phyloP scores from a whole-genome alignment of 2,113 vertebrate species.

The Thinocorus orbignyianus region DNA sequence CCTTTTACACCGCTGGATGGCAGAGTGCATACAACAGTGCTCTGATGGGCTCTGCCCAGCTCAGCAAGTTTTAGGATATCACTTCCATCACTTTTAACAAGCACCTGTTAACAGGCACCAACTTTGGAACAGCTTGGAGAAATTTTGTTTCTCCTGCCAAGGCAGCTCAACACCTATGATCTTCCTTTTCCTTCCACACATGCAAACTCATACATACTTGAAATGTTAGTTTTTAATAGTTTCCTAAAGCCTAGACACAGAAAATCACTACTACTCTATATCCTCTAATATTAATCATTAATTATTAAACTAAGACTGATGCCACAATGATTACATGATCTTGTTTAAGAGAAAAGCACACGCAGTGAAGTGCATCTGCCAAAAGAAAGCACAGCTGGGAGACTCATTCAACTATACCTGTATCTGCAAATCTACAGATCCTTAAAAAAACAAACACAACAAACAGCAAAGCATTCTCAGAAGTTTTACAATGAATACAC shows the following conservation, averaged over 20 bases:
- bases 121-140: background rate
- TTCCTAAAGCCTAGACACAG: background rate
- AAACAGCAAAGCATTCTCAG: background rate
- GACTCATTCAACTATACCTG: background rate
- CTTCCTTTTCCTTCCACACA: background rate
- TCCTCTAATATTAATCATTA: background rate
- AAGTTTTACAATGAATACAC: background rate
- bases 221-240: background rate
- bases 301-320: background rate
- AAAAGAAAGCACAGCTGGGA: background rate
- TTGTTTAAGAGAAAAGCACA: background rate
- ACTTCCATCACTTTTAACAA: background rate
- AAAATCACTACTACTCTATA: background rate
- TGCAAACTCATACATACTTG: background rate
- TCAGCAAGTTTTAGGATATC: rapidly evolving
- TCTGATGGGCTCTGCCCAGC: background rate
- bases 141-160: background rate
- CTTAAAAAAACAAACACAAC: background rate
- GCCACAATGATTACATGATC: background rate
- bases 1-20: constrained; percentile 38
- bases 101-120: background rate
- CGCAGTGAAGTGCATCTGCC: background rate
- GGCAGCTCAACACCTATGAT: background rate
- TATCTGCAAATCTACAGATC: background rate
- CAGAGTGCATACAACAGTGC: background rate